Percentiles rank a stretch among this genome's conserved stretches.
phyloP scores from a whole-genome alignment of 2,113 vertebrate species.

The Petromus typicus region DNA sequence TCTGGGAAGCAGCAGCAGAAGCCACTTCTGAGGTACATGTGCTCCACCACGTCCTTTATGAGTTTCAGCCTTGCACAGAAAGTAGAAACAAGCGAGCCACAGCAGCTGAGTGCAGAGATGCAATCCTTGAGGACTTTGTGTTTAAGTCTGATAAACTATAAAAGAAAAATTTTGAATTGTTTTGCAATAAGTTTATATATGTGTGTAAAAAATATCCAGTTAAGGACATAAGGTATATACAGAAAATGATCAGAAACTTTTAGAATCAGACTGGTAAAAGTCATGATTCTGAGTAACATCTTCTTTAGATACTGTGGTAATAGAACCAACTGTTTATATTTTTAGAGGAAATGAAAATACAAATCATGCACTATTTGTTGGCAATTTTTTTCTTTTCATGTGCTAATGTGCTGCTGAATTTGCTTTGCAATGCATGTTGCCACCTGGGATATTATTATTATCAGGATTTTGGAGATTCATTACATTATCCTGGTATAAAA shows the following conservation, averaged over 20 bases:
- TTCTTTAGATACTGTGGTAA: neutral
- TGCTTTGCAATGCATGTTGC: neutral
- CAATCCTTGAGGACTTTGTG: neutral
- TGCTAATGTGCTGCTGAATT: neutral
- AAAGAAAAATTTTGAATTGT: neutral
- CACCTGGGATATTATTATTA: neutral
- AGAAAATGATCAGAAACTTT: neutral
- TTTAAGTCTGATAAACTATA: neutral
- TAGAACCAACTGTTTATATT: neutral
- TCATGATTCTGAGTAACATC: neutral
- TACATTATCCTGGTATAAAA: neutral
- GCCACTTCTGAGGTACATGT: neutral
- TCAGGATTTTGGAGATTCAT: neutral
- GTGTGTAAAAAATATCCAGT: neutral
- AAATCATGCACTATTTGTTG: neutral
- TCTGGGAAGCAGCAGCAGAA: neutral
- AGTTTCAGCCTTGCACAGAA: neutral
- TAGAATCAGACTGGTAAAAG: neutral
- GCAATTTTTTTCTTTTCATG: neutral
- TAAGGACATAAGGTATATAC: neutral
- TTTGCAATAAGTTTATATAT: neutral
- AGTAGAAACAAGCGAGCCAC: neutral
- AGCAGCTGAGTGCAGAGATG: neutral
- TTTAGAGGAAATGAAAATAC: neutral
- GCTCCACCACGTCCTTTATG: too few relatives aligned